phyloP scores from a whole-genome alignment of 2,113 vertebrate species.

The Platysternon megacephalum region DNA sequence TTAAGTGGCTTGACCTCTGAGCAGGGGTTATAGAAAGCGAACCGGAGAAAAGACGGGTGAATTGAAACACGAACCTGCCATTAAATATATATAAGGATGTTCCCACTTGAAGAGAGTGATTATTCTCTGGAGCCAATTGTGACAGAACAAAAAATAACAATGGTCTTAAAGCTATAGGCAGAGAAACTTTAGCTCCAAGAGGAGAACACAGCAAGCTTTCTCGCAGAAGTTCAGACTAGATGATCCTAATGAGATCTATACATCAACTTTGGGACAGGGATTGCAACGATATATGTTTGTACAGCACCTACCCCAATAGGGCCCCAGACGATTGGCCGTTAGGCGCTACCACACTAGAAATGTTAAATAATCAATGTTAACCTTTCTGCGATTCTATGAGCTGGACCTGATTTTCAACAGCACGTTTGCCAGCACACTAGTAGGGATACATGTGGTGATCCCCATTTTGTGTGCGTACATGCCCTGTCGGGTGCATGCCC shows the following conservation, averaged over 20 bases:
- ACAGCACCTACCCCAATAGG: not conserved
- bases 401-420: not conserved
- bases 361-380: not conserved
- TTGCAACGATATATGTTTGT: not conserved
- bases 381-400: not conserved
- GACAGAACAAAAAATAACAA: not conserved
- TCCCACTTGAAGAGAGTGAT: not conserved
- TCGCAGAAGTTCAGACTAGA: not conserved
- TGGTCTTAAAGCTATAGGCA: not conserved
- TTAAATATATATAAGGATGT: not conserved
- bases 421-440: not conserved
- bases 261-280: not conserved
- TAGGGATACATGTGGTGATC: not conserved
- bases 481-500: not conserved
- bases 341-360: not conserved
- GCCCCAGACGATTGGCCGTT: not conserved
- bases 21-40: not conserved
- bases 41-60: not conserved
- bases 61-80: not conserved
- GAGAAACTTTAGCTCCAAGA: not conserved
- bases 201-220: not conserved
- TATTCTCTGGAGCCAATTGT: not conserved
- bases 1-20: not conserved
- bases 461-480: not conserved
- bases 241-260: not conserved